Percentiles rank a stretch among this genome's conserved stretches.
Evolutionary conservation across 2,797 vertebrate species (phyloP).

Genomic region (Gymnothorax javanicus): DNA sequence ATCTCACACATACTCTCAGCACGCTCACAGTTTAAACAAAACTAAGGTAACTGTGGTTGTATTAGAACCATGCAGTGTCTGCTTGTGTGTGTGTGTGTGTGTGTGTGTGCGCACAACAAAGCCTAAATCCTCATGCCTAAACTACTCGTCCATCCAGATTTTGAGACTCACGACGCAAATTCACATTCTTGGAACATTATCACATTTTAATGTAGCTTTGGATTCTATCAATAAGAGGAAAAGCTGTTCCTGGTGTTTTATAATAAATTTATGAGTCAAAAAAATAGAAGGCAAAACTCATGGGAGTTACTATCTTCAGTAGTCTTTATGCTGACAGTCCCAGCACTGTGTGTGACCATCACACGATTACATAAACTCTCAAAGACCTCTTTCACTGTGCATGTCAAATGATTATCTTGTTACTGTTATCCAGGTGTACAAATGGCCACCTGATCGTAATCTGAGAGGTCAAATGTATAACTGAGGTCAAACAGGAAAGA

Average conservation of each 20-base stretch:
- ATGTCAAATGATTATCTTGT: neutral
- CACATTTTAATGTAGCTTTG: neutral
- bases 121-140: neutral
- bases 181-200: neutral
- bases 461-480: neutral
- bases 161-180: neutral
- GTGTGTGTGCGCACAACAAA: too few relatives aligned
- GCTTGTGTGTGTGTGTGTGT: too few relatives aligned
- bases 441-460: neutral
- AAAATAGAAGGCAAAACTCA: neutral
- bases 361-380: neutral
- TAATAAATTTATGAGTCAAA: neutral
- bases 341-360: neutral
- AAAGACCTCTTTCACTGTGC: neutral
- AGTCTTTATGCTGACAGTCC: neutral
- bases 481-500: neutral
- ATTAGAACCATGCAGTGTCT: too few relatives aligned
- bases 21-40: too few relatives aligned
- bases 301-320: neutral
- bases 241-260: neutral
- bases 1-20: too few relatives aligned
- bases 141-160: neutral
- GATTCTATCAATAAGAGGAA: neutral
- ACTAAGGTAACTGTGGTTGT: too few relatives aligned
- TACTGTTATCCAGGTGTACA: neutral